A percentile compares a stretch with the other conserved stretches of the same genome.
These are phyloP conservation scores for Kryptolebias ocellatus DNA, from an alignment of 2,797 vertebrate genomes.

Conservation along the genomic window DNA sequence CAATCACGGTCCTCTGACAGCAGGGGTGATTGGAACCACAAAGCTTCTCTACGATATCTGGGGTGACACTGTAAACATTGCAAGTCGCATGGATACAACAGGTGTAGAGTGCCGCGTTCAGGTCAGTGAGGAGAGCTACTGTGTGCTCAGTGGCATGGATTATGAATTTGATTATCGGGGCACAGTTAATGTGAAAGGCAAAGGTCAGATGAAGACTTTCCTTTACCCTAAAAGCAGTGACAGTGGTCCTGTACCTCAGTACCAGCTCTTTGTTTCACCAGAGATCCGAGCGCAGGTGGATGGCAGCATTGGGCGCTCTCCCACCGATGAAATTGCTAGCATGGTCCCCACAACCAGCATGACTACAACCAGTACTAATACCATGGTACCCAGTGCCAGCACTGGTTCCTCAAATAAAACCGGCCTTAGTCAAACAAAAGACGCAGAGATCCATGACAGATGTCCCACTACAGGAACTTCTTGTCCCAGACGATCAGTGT, in stretches of 20 bases:
- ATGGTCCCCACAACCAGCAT: conserved; percentile 82
- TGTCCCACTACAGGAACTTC: conserved; percentile 41
- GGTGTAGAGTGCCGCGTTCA: conserved; percentile 97
- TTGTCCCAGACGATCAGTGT: conserved; percentile 57
- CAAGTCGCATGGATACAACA: conserved; percentile 98
- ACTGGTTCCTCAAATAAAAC: conserved; percentile 58
- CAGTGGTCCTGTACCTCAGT: conserved; percentile 90
- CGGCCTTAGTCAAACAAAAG: conserved; percentile 55
- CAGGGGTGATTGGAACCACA: conserved; percentile 97
- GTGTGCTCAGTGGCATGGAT: conserved; percentile 91
- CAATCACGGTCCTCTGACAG: conserved; percentile 96
- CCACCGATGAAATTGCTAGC: conserved; percentile 93
- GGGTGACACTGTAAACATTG: conserved; percentile 99
- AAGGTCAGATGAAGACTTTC: conserved; percentile 99
- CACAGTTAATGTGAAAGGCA: conserved; percentile 98
- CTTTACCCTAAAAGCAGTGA: conserved; percentile 94
- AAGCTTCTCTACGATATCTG: conserved; percentile 98
- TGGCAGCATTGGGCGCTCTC: conserved; percentile 97
- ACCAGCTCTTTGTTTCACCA: conserved; percentile 95
- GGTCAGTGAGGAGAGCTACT: conserved; percentile 98
- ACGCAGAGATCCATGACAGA: conserved; percentile 42
- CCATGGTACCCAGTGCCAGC: conserved; percentile 85
- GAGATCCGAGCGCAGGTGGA: conserved; percentile 97
- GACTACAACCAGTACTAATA: conserved; percentile 61
- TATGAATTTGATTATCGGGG: conserved; percentile 98